Base-by-base conservation (phyloP, 2,888 invertebrate species). In the Thecophora atra region DNA sequence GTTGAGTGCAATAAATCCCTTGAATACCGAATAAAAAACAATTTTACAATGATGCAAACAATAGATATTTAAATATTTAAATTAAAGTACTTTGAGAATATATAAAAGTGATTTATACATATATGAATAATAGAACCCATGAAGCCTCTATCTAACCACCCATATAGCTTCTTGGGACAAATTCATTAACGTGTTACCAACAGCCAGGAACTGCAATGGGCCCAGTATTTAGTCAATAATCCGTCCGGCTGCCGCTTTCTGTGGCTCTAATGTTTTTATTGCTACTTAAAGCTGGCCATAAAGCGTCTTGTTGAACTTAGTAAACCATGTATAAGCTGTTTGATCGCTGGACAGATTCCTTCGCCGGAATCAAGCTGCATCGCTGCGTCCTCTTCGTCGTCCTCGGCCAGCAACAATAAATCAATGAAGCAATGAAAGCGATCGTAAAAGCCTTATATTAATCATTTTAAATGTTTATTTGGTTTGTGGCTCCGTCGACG, bases 391-490 rank as follows among this genome's bases (percentile, higher is more conserved):
- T 37, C 0, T 30, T 21, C 28, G 52, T 56, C 42, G 17, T 70
- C 71, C 37, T 42, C 51, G n/a, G 30, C 62, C 67, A 54, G 51
- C 52, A 65, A 47, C 70, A 72, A 85, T 85, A 85, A 85, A 85
- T 85, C 85, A 85, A 81, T 79, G 80, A 78, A 78, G 82, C 81
- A 81, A 83, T 80, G 81, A 83, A 83, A 82, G 78, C 76, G 79
- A 79, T 84, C 84, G 82, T 85, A 84, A 85, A 85, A 85, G 82
- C 83, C 84, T 82, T 84, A 85, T 85, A 85, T 85, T 85, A 85
- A 85, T 85, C 85, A 85, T 85, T 79, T 81, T 81, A 80, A 84
- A 79, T 80, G 83, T 81, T 81, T 81, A 81, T 83, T 82, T 83
- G 80, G 84, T 81, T 78, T 78, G 81, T 81, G 79, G 78, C 77